phyloP scores from a whole-genome alignment of 35 echinoderm and acorn worm species.

The Heliocidaris erythrogramma region DNA sequence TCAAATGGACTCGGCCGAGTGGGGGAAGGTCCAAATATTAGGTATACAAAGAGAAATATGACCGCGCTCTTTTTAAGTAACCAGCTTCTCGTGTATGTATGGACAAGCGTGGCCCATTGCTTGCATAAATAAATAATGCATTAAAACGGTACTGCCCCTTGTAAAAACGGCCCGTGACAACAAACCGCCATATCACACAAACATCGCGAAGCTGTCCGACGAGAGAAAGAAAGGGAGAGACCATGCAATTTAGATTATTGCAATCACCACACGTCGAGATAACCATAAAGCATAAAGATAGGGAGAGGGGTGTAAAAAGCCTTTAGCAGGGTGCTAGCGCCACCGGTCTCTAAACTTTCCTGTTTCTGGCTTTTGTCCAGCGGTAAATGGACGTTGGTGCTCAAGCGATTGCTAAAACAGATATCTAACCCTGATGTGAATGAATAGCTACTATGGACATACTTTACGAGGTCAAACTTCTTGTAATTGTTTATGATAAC shows the following conservation, averaged over 20 bases:
- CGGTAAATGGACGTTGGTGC: constrained; percentile 23
- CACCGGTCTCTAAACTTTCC: neutral
- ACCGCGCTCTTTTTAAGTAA: constrained; percentile 23
- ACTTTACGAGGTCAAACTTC: neutral
- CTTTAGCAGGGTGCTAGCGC: neutral
- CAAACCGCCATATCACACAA: neutral
- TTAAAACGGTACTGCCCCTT: constrained; percentile 4
- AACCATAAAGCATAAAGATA: neutral
- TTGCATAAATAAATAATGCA: constrained; percentile 38
- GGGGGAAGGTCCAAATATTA: neutral
- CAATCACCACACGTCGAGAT: neutral
- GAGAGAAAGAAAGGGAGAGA: constrained; percentile 10
- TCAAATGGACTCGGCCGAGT: constrained; percentile 8
- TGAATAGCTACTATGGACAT: neutral
- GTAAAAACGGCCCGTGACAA: constrained; percentile 25
- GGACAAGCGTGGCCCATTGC: constrained; percentile 27
- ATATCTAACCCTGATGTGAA: constrained; percentile 6
- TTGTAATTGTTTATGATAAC: neutral
- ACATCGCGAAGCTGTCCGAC: neutral
- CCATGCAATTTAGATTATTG: constrained; percentile 31
- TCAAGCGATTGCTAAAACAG: neutral
- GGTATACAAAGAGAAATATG: constrained; percentile 11
- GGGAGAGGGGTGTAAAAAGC: neutral
- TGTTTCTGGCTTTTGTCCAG: constrained; percentile 15
- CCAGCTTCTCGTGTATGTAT: constrained; percentile 20